Base-by-base conservation (phyloP, 2,888 invertebrate genomes). In the Volucella inflata region DNA sequence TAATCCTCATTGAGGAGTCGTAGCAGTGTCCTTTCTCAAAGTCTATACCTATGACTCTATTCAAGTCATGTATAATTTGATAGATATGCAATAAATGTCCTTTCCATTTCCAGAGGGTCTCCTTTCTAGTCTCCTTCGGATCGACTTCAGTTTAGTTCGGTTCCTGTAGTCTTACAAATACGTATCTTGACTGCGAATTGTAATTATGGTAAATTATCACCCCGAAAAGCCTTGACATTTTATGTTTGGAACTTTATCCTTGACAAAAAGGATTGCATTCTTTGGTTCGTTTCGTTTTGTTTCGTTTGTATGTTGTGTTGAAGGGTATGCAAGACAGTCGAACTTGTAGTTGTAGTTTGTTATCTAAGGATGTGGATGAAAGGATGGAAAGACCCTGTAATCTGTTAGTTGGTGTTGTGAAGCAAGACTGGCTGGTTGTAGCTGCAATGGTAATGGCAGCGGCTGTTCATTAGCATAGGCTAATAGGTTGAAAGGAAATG, bases 171-270 rank as follows among this genome's bases (percentile, higher is more conserved):
- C 17, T 3, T 53, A 21, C 21, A 21, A 21, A 4, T 21, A 21
- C 21, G 65, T 38, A 62, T 75, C 75, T 64, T 68, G 38, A 71
- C 65, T 77, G 44, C 71, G 70, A 65, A 82, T 71, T 82, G 82
- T 82, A 82, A 82, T 82, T 77, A 82, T 82, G 82, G 82, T 82
- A 77, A 82, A 82, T 82, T 82, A 82, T 82, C 82, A 82, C 71
- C 71, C 77, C 65, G 48, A 72, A 82, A 77, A 60, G 82, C 71
- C 82, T 82, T 77, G 82, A 82, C 82, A 82, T 82, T 82, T 82
- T 67, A 70, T 64, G 76, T 68, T 76, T 77, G 67, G 60, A 82
- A 82, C 77, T 82, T 82, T 82, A 82, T 82, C 82, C 71, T 67
- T 42, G 11, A 21, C 65, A 10, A 42, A 51, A 77, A 48, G 40